Percentiles rank a stretch among this genome's conserved stretches.
Evolutionary conservation across 1,140 invertebrate genomes (phyloP).

Genomic region (Macrobrachium nipponense): DNA sequence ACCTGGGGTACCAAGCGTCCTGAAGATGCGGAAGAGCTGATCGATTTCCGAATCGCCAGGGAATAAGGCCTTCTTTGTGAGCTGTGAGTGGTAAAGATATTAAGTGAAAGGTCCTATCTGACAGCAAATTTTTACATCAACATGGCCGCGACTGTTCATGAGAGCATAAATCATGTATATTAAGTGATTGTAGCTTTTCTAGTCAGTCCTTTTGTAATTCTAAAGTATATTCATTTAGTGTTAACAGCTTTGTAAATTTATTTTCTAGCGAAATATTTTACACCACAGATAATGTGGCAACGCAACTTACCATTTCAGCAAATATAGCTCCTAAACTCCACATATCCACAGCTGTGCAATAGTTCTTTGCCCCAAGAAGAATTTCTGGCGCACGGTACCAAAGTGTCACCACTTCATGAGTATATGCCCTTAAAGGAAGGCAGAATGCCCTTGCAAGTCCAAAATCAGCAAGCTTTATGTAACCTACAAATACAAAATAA

Average conservation of each 20-base stretch:
- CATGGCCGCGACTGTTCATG: no score
- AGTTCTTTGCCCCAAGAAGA: slow-evolving; percentile 88
- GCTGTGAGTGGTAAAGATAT: slow-evolving; percentile 70
- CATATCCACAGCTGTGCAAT: slow-evolving; percentile 90
- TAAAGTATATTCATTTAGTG: no score
- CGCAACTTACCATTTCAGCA: slow-evolving; percentile 83
- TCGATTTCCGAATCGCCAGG: slow-evolving; percentile 98
- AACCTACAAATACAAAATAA: slow-evolving; percentile 71
- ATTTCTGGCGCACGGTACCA: slow-evolving; percentile 98
- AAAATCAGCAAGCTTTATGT: slow-evolving; percentile 92
- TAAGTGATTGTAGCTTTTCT: no score
- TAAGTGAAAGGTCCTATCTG: not conserved
- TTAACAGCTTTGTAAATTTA: no score
- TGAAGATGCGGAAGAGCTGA: slow-evolving; percentile 93
- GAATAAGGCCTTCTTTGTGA: slow-evolving; percentile 84
- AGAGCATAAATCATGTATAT: no score
- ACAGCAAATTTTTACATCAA: not conserved
- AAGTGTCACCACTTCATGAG: slow-evolving; percentile 94
- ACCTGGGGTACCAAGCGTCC: slow-evolving; percentile 88
- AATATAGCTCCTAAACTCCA: slow-evolving; percentile 98
- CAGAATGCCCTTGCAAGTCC: slow-evolving; percentile 86
- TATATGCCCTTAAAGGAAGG: slow-evolving; percentile 86
- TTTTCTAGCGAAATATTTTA: no score
- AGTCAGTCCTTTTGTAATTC: no score
- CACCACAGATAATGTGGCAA: no score